Evolutionary conservation across 30 jellyfish, hydroid and myxozoan species (phyloP).

Genomic region (Morbakka virulenta): DNA sequence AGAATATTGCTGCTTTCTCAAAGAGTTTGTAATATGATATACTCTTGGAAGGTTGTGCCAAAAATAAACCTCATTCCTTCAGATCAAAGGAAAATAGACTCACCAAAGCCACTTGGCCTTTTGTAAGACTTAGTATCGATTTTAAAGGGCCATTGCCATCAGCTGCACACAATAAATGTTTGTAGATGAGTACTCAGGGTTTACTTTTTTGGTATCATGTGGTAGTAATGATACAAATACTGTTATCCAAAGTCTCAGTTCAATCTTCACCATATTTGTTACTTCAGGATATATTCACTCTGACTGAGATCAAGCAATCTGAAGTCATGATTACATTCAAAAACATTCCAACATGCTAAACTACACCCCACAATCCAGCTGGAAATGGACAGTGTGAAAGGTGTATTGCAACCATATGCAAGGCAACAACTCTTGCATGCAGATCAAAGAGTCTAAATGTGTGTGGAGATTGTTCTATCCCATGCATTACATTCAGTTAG

Average conservation of each 20-base stretch:
- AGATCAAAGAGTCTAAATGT: neutral
- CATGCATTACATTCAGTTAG: slow-evolving; percentile 65
- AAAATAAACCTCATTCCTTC: neutral
- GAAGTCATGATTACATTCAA: neutral
- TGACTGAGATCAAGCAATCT: slow-evolving; percentile 4
- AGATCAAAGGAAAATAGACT: neutral
- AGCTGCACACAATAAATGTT: slow-evolving; percentile 3
- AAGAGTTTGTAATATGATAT: neutral
- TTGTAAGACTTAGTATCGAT: slow-evolving; percentile 30
- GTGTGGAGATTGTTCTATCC: slow-evolving; percentile 30
- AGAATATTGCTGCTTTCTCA: too few species aligned
- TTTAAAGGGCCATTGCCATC: slow-evolving; percentile 50
- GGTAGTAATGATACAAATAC: neutral
- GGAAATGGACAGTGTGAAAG: slow-evolving; percentile 5
- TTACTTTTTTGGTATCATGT: slow-evolving; percentile 14
- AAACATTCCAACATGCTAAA: slow-evolving; percentile 1
- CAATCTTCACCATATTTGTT: neutral
- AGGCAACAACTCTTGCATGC: slow-evolving; percentile 19
- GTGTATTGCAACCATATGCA: slow-evolving; percentile 46
- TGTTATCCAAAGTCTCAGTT: neutral
- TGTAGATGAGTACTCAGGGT: slow-evolving; percentile 29
- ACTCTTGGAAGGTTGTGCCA: neutral
- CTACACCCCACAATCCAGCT: slow-evolving; percentile 8
- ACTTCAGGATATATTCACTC: slow-evolving; percentile 14
- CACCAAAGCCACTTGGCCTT: slow-evolving; percentile 42